Evolutionary conservation across 2,888 invertebrate genomes (phyloP), one percentile per base, ranked within the genome.

Genomic region (Drosophila mimica): DNA sequence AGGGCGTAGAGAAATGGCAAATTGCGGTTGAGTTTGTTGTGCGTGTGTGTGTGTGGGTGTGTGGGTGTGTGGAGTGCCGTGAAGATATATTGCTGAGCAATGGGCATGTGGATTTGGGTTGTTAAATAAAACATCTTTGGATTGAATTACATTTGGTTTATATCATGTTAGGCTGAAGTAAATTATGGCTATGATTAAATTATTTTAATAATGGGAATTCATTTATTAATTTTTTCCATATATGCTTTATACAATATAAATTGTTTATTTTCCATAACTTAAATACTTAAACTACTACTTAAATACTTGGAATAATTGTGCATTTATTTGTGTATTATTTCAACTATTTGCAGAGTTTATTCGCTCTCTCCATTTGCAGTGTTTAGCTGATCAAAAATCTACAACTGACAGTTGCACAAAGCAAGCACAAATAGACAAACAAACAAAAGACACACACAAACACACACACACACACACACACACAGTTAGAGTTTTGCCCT

Each of bases 331-430:
- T 28, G 31, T 17, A 52, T 31, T 43, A n/a, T 17, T 20, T 54
- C 9, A 69, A 60, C 53, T 54, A 46, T 57, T 31, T 69, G n/a
- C 20, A 25, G 34, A 46, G 33, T 58, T 49, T 38, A 9, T 13
- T 15, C 31, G 51, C n/a, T 13, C 30, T 25, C 3, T 28, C 11
- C 30, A 46, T 53, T 20, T 33, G 15, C n/a, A 30, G 38, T 31
- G 48, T 36, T 58, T 36, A 38, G 64, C 46, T 62, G 48, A 64
- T 72, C 74, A 48, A 40, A 56, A 74, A 49, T 30, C 56, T 43
- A 38, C 31, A 63, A 34, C 86, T 70, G 88, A 73, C 88, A 85
- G 54, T 54, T 73, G 76, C 76, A 85, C 88, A 82, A 72, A 72
- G 71, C 79, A 54, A 11, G 56, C 31, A 34, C n/a, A 56, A 15